A percentile compares a stretch with the other conserved stretches of the same genome.
Conservation (phyloP, 1,140 invertebrate species). For the Saccostrea glomerata region DNA sequence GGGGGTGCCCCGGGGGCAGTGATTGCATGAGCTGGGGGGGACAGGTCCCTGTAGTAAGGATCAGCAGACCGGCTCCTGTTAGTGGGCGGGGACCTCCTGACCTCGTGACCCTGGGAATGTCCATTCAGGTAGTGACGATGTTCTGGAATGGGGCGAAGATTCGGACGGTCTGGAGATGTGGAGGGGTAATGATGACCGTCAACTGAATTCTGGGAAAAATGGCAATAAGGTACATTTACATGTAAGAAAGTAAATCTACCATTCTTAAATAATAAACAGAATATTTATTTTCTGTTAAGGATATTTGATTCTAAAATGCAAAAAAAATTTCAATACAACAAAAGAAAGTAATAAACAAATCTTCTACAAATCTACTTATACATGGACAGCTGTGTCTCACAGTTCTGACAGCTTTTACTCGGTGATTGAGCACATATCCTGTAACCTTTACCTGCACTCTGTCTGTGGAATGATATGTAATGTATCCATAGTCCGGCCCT, state of each 20-base stretch:
- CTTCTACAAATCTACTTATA: too few species aligned
- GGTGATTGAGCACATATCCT: too few species aligned
- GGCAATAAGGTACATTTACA: not conserved
- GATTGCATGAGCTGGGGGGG: constrained; percentile 55
- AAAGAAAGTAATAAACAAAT: too few species aligned
- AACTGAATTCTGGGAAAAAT: not conserved
- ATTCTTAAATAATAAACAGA: not conserved
- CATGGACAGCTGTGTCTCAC: too few species aligned
- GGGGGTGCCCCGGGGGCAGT: constrained; percentile 59
- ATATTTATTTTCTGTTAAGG: too few species aligned
- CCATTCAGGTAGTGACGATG: constrained; percentile 69
- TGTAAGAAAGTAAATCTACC: too few species aligned
- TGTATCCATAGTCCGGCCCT: constrained; percentile 47
- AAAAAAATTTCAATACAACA: too few species aligned
- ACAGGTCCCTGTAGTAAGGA: constrained; percentile 58
- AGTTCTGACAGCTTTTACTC: too few species aligned
- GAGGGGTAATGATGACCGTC: constrained; percentile 27
- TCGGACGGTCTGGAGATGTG: constrained; percentile 66
- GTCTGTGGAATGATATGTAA: constrained; percentile 46
- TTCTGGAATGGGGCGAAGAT: constrained; percentile 73
- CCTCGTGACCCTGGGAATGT: constrained; percentile 40
- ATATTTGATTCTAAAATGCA: too few species aligned
- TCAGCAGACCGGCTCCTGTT: constrained; percentile 50
- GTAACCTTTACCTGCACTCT: constrained; percentile 37
- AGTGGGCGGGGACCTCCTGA: constrained; percentile 56